A percentile compares a stretch with the other conserved stretches of the same genome.
phyloP scores from a whole-genome alignment of 2,888 invertebrate species.

The Nemotelus nigrinus region DNA sequence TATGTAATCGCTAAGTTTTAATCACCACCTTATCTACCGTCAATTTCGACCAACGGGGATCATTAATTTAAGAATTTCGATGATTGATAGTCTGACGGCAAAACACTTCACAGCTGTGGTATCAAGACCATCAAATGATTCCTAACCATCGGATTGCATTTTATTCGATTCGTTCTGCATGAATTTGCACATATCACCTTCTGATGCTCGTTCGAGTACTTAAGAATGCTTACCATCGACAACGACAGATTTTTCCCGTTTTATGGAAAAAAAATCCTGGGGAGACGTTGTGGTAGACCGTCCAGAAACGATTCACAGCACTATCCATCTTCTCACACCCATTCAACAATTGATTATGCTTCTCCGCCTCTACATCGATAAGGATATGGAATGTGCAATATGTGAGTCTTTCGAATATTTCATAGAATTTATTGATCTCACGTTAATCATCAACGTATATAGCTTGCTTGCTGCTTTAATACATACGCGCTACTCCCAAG shows the following conservation, averaged over 20 bases:
- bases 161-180: conserved; percentile 24
- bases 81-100: conserved; percentile 30
- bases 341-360: no score
- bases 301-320: no score
- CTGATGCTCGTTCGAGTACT: background rate
- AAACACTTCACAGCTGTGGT: background rate
- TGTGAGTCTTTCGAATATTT: conserved; percentile 31
- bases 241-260: background rate
- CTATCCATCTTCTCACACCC: conserved; percentile 6
- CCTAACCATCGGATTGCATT: conserved; percentile 3
- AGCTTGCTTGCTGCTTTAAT: no score
- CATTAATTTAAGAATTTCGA: conserved; percentile 40
- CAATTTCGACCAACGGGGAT: background rate
- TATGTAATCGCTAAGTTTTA: no score
- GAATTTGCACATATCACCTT: conserved; percentile 27
- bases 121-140: background rate
- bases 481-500: no score
- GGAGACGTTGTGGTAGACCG: no score
- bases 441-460: conserved; percentile 43
- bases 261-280: no score
- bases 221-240: background rate
- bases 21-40: no score
- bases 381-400: conserved; percentile 43
- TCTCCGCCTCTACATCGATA: background rate
- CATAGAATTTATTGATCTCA: conserved; percentile 48